Evolutionary conservation across 2,888 invertebrate species (phyloP), one percentile per base, ranked within the genome.

Genomic region (Lepidonotus clava): DNA sequence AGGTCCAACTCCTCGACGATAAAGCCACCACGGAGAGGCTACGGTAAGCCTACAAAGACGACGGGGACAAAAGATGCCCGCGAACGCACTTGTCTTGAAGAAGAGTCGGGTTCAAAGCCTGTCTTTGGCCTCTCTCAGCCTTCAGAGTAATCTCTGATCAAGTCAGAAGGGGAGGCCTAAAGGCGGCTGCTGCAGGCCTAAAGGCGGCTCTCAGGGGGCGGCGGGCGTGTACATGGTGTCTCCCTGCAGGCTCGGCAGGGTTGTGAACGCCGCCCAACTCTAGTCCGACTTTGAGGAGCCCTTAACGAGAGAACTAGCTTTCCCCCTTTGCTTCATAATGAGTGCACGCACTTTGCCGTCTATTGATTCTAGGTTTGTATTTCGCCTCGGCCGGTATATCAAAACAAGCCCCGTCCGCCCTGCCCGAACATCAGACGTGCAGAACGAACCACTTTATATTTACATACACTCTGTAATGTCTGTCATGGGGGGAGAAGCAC

Each of bases 401-500:
- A 80, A 80, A 80, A 41, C 80, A 46, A 0, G 1, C 5, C 80
- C 6, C 24, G 41, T 28, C 28, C 46, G 11, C 51, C 21, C 51
- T 51, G 14, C 21, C 51, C 11, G 51, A 51, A 18, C 21, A 80
- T 80, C 80, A 80, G 46, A 80, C 80, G 80, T 46, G 34, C 80
- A 40, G 14, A 46, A 80, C 51, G 41, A 46, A 41, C 80, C 21
- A 80, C 80, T 80, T 80, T 80, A 80, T 80, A 80, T 80, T 80
- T 80, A 80, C 80, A 46, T 46, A 80, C 80, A 80, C 80, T 24
- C 41, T 5, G 34, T 46, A 21, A 18, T 51, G 34, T 71, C 71
- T 38, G 18, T 38, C 38, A 71, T 36, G n/a, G n/a, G n/a, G n/a
- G n/a, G n/a, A n/a, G n/a, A n/a, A n/a, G n/a, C n/a, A n/a, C n/a